Evolutionary conservation across 2,113 vertebrate species (phyloP), one percentile per base, ranked within the genome.

Genomic region (Silurus meridionalis): DNA sequence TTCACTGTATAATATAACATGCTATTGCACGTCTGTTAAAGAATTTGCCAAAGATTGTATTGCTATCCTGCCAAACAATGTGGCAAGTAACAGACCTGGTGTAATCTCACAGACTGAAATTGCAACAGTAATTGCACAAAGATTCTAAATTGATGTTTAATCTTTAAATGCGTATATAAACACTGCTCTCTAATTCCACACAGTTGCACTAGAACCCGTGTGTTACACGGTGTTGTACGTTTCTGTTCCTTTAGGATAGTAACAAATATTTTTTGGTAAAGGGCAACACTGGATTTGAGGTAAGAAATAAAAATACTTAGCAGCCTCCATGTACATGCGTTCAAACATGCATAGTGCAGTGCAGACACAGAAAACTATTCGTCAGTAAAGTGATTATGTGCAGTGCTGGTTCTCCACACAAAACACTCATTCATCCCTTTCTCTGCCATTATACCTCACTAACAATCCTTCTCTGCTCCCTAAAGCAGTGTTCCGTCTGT

Each of bases 361-460:
- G 81, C 50, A 74, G 79, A 81, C 81, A 83, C 66, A 21, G 69
- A 83, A 57, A 48, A 28, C 55, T 64, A 57, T 77, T 88, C 75
- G 57, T 89, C 72, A 88, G 71, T 64, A 75, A 84, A 58, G 69
- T 74, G 64, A 84, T 82, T 89, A 50, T 86, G 48, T 82, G 88
- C 52, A 15, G 67, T 71, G 72, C 67, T 78, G 79, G 52, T 64
- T 80, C 64, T 72, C 55, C 37, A 86, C 80, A 80, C 88, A 90
- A 90, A 87, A 83, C 58, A 46, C 75, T 74, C 28, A 90, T 90
- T 89, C 88, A 89, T 90, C 67, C 88, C 57, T 46, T 80, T 87
- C 86, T 75, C 46, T 83, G 82, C 83, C 85, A 89, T 88, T 87
- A 85, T 78, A 60, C 74, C 64, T 61, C 60, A 85, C 84, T 88